phyloP scores from a whole-genome alignment of 1,140 invertebrate species.

The Nasonia vitripennis region DNA sequence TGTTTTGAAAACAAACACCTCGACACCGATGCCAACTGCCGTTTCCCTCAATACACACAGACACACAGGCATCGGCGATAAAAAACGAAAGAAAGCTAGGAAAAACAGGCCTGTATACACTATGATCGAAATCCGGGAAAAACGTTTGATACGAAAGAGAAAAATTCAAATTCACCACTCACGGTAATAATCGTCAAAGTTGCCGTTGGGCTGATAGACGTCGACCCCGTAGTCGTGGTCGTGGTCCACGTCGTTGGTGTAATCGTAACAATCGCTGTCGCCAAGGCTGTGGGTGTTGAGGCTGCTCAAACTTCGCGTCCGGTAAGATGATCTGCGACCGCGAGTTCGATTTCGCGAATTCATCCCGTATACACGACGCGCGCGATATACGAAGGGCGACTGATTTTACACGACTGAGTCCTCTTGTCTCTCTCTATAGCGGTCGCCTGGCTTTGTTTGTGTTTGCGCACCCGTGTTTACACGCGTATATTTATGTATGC shows the following conservation, averaged over 20 bases:
- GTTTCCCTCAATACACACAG: background rate
- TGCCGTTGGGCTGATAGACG: conserved; percentile 7
- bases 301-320: background rate
- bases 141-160: no score
- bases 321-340: background rate
- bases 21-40: background rate
- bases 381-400: conserved; percentile 1
- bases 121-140: no score
- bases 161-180: background rate
- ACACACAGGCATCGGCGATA: background rate
- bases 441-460: background rate
- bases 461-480: background rate
- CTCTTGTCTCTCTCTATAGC: background rate
- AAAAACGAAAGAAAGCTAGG: background rate
- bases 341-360: conserved; percentile 17
- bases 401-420: background rate
- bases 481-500: background rate
- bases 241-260: background rate
- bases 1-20: background rate
- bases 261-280: background rate
- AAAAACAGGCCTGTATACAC: no score
- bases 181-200: background rate
- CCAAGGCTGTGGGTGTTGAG: background rate
- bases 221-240: background rate
- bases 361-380: background rate